Conservation (phyloP, 1,140 invertebrate species). For the Drosophila suzukii region DNA sequence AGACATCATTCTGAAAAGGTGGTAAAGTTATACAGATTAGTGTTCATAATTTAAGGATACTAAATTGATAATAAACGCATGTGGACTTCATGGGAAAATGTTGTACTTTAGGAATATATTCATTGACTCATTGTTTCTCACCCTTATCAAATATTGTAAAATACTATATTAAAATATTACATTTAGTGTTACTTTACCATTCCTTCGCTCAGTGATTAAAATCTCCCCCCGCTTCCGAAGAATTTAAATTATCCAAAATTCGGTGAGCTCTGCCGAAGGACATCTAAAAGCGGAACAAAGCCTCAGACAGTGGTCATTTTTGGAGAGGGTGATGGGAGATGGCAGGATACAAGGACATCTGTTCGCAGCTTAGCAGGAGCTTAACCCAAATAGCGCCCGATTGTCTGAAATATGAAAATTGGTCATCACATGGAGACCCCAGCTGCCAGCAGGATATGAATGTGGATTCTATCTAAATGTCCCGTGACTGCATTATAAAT, state of each 20-base stretch:
- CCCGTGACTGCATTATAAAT: constrained; percentile 66
- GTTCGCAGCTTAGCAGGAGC: constrained; percentile 33
- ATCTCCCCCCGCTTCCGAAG: background rate
- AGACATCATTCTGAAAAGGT: background rate
- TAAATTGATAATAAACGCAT: too few species aligned
- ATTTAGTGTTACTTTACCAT: background rate
- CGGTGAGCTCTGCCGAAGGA: background rate
- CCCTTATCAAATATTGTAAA: too few species aligned
- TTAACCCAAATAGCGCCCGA: constrained; percentile 31
- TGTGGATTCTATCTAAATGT: constrained; percentile 57
- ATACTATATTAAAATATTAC: background rate
- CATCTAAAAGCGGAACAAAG: constrained; percentile 12
- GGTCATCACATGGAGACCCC: constrained; percentile 1
- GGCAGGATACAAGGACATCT: constrained; percentile 23
- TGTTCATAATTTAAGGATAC: too few species aligned
- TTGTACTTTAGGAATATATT: too few species aligned
- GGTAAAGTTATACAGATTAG: too few species aligned
- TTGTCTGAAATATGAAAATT: constrained; percentile 32
- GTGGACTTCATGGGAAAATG: too few species aligned
- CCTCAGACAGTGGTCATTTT: constrained; percentile 26
- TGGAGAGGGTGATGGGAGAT: background rate
- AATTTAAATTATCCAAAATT: constrained; percentile 7
- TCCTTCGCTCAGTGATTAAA: background rate
- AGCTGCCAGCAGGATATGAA: constrained; percentile 45
- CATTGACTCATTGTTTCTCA: too few species aligned